phyloP scores from a whole-genome alignment of 2,888 invertebrate genomes.

The Sarcophaga caerulescens region DNA sequence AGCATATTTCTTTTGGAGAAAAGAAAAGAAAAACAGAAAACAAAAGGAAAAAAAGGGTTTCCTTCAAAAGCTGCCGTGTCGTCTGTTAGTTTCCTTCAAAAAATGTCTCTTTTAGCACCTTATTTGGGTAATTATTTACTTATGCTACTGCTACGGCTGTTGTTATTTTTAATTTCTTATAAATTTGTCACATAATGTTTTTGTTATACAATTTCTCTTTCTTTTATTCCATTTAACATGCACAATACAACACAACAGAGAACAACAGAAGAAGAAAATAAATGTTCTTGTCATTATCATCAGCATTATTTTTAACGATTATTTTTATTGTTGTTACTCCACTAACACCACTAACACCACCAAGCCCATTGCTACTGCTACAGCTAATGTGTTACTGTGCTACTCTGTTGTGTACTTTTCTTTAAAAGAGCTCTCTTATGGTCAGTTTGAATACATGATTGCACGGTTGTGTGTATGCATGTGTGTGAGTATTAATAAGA shows the following conservation, averaged over 20 bases:
- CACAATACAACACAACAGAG: too few relatives aligned
- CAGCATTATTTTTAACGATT: conserved; percentile 57
- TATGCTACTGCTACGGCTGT: background rate
- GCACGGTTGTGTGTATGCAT: background rate
- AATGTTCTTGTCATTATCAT: conserved; percentile 56
- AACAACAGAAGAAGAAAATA: conserved; percentile 5
- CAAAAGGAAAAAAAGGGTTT: too few relatives aligned
- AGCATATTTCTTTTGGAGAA: too few relatives aligned
- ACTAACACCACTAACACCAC: background rate
- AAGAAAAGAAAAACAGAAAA: too few relatives aligned
- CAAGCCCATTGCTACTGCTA: background rate
- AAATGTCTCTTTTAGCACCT: background rate
- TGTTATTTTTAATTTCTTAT: background rate
- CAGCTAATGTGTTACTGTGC: background rate
- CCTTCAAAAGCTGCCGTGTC: too few relatives aligned
- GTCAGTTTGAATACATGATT: background rate
- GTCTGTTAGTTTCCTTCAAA: background rate
- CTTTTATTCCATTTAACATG: background rate
- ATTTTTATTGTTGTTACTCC: conserved; percentile 7
- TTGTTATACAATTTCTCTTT: background rate
- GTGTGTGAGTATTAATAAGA: conserved; percentile 4
- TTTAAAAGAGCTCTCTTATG: background rate
- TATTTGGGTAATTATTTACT: conserved; percentile 32
- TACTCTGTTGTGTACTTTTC: background rate
- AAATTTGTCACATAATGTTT: background rate